Base-by-base conservation (phyloP, 2,113 vertebrate genomes). In the Sapajus apella region DNA sequence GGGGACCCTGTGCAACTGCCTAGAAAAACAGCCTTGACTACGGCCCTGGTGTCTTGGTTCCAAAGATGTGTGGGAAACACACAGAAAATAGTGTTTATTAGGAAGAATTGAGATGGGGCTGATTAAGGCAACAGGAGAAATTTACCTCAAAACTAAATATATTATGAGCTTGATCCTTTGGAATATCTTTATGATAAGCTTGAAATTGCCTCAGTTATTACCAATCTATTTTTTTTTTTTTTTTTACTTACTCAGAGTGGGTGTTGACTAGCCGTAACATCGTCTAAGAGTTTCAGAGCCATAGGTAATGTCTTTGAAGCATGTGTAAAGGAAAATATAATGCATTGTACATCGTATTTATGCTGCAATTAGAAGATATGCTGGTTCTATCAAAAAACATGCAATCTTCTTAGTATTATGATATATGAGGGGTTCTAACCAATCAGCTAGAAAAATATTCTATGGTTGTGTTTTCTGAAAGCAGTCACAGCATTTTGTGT, bases 401-500 rank as follows among this genome's bases (percentile, higher is more conserved):
- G 20, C n/a, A 84, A 66, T 85, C 0, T 2, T 70, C 35, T 89
- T 77, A 91, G 3, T 8, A 45, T 84, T 75, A 58, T 47, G 66
- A 89, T 17, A n/a, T 86, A 55, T 23, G 61, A 92, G 3, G 37
- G 23, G 4, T 82, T 52, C 27, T 94, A 90, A 80, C 8, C 81
- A 66, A 90, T 97, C 90, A 83, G 45, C 89, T n/a, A 58, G 21
- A 73, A 84, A 94, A 88, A 70, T 1, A 23, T 50, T 91, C 82
- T 21, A 86, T 73, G 32, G 37, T 89, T 95, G 16, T n/a, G 82
- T 27, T 93, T 68, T 86, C 47, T 86, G 37, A 89, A 97, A 91
- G 20, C 13, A 55, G n/a, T 75, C 76, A 8, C 8, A 66, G 20
- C 6, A 64, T 61, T 88, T 72, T 94, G 23, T 73, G 72, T 45